phyloP scores from a whole-genome alignment of 2,888 invertebrate genomes.

The Drosophila formosana region DNA sequence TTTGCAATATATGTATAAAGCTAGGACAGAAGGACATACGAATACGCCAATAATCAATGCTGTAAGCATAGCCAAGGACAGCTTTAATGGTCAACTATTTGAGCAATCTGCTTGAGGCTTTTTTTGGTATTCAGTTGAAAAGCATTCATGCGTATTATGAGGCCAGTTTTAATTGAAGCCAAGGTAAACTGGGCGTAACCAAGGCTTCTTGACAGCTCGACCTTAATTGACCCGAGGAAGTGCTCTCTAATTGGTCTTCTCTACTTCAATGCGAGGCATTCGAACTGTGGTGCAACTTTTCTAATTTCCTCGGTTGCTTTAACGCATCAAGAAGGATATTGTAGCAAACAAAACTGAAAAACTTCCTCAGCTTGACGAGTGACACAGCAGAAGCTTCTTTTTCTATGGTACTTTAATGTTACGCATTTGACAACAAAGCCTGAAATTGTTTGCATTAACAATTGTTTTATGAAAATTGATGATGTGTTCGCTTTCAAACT shows the following conservation, averaged over 20 bases:
- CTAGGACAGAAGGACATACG: not conserved
- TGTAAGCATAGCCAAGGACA: slow-evolving; percentile 1
- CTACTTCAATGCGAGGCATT: not conserved
- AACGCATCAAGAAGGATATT: not conserved
- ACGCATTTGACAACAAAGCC: slow-evolving; percentile 1
- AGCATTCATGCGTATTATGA: slow-evolving; percentile 13
- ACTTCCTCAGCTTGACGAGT: not conserved
- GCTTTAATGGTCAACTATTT: not conserved
- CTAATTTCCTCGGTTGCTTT: not conserved
- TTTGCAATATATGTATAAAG: not conserved
- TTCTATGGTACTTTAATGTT: not conserved
- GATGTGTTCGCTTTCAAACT: slow-evolving; percentile 17
- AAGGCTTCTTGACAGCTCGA: slow-evolving; percentile 19
- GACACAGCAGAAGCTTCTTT: not conserved
- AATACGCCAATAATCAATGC: slow-evolving; percentile 13
- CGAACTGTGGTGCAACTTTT: slow-evolving; percentile 6
- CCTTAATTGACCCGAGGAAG: slow-evolving; percentile 16
- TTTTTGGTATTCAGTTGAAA: slow-evolving; percentile 4
- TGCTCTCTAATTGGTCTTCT: slow-evolving; percentile 11
- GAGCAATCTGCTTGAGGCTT: not conserved
- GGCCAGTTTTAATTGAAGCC: slow-evolving; percentile 23
- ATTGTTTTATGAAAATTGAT: slow-evolving; percentile 36
- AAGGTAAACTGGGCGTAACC: slow-evolving; percentile 25
- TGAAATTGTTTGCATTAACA: slow-evolving; percentile 13
- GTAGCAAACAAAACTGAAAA: not conserved